Conservation (phyloP, 1,140 invertebrate species). For the Trinorchestia longiramus region DNA sequence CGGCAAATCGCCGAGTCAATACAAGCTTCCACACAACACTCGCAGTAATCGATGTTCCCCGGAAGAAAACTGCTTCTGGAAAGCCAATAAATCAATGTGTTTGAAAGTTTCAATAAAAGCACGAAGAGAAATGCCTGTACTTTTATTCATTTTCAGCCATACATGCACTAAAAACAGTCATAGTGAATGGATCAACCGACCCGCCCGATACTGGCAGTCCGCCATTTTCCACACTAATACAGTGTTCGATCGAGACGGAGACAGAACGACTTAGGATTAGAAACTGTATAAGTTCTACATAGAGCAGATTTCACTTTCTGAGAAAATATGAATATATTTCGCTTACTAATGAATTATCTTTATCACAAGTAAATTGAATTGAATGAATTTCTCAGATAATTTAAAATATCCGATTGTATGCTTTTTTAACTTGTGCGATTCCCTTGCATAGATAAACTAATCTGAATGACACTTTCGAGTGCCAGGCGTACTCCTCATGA, state of each 20-base stretch:
- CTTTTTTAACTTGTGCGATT: background rate
- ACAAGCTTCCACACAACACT: slow-evolving; percentile 52
- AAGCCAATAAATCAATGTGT: background rate
- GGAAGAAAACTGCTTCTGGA: background rate
- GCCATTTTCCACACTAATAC: slow-evolving; percentile 65
- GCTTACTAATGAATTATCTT: too few species aligned
- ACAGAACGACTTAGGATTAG: background rate
- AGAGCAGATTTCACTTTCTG: background rate
- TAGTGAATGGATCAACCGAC: slow-evolving; percentile 58
- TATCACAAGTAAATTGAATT: too few species aligned
- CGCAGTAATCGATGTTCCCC: slow-evolving; percentile 11
- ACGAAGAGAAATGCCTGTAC: slow-evolving; percentile 53
- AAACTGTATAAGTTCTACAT: background rate
- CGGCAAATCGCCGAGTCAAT: slow-evolving; percentile 45
- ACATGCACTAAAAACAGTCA: slow-evolving; percentile 57
- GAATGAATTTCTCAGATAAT: too few species aligned
- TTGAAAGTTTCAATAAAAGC: slow-evolving; percentile 45
- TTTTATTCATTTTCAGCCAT: background rate
- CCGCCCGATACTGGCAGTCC: slow-evolving; percentile 62
- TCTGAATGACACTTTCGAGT: background rate
- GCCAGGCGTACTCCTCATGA: too few species aligned
- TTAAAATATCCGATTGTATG: background rate
- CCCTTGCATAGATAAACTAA: background rate
- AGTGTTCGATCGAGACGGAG: slow-evolving; percentile 12
- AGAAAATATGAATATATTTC: too few species aligned